Evolutionary conservation across 2,797 vertebrate genomes (phyloP).

Genomic region (Macropus fuliginosus): DNA sequence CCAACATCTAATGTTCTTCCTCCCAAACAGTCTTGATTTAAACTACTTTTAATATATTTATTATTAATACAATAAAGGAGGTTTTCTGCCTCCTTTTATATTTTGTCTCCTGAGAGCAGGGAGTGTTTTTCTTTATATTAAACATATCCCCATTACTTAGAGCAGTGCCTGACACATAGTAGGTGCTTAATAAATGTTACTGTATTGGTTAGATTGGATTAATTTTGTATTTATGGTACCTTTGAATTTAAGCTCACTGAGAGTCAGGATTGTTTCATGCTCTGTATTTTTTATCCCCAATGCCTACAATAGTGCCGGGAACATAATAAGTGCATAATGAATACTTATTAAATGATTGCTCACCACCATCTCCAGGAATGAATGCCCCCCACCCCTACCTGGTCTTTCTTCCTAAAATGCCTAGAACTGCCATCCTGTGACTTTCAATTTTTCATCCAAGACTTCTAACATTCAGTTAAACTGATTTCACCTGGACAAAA

Average conservation of each 20-base stretch:
- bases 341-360: background rate
- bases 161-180: background rate
- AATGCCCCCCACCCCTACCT: background rate
- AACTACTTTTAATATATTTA: background rate
- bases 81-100: background rate
- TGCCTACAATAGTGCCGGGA: background rate
- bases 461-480: background rate
- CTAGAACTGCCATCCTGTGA: background rate
- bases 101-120: background rate
- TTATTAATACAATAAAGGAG: background rate
- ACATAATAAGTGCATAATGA: background rate
- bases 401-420: background rate
- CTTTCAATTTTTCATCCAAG: background rate
- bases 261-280: background rate
- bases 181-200: background rate
- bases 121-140: background rate
- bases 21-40: background rate
- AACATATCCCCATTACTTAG: background rate
- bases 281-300: background rate
- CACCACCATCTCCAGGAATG: background rate
- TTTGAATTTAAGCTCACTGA: background rate
- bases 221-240: background rate
- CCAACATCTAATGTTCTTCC: background rate
- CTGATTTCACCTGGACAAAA: background rate
- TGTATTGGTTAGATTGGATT: background rate